phyloP scores from a whole-genome alignment of 2,888 invertebrate species.

The Zygogramma bicolorata region DNA sequence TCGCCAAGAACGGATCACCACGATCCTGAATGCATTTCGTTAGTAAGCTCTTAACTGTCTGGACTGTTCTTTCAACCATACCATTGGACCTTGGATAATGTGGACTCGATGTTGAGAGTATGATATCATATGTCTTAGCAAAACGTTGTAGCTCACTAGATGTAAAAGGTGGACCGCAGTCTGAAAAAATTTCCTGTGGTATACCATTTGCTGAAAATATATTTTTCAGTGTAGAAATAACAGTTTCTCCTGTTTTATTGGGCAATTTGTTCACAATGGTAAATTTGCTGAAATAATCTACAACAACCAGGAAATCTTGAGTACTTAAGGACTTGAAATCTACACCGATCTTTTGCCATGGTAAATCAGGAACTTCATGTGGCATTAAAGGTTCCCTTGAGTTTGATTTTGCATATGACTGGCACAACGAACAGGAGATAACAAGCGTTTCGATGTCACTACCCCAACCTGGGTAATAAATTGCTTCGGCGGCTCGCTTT shows the following conservation, averaged over 20 bases:
- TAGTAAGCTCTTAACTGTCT: neutral
- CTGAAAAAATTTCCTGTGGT: neutral
- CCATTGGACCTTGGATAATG: neutral
- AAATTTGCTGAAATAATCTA: conserved; percentile 3
- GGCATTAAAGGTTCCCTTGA: conserved; percentile 27
- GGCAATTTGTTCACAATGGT: neutral
- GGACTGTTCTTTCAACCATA: neutral
- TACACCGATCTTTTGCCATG: conserved; percentile 34
- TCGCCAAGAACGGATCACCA: conserved; percentile 8
- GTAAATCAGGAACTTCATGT: conserved; percentile 23
- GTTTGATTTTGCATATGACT: conserved; percentile 21
- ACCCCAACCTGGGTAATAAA: conserved; percentile 47
- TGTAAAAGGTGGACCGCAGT: neutral
- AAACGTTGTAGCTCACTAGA: neutral
- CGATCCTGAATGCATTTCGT: neutral
- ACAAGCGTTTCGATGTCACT: conserved; percentile 47
- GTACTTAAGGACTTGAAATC: conserved; percentile 29
- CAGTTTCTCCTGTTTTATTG: neutral
- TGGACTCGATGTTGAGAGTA: neutral
- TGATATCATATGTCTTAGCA: neutral
- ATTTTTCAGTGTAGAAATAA: neutral
- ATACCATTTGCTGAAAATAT: neutral
- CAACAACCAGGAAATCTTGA: conserved; percentile 29
- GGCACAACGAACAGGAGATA: conserved; percentile 25
- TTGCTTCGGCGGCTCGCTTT: conserved; percentile 40